These are phyloP conservation scores for Pseudorhombus dupliciocellatus DNA, from an alignment of 2,113 vertebrate species.

Conservation along the genomic window DNA sequence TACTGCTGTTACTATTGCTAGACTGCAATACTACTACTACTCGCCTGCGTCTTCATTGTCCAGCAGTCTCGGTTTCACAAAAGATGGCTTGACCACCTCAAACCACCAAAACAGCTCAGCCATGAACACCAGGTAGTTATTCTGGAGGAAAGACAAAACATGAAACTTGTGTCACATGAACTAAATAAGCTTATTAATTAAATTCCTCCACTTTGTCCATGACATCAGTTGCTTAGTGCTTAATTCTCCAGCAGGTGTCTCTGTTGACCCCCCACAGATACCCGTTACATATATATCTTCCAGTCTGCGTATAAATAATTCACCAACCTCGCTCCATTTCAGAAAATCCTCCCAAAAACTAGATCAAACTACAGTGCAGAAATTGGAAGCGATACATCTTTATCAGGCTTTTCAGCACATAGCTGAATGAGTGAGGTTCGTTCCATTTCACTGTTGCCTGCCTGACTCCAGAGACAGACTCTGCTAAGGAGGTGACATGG, in stretches of 20 bases:
- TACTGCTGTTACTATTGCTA: background rate
- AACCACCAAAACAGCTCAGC: conserved; percentile 99
- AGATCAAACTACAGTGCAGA: background rate
- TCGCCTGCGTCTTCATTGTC: conserved; percentile 78
- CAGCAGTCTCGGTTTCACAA: conserved; percentile 89
- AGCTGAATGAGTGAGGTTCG: background rate
- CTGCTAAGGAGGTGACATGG: too few species aligned
- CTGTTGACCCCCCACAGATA: conserved; percentile 31
- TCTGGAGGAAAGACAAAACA: conserved; percentile 78
- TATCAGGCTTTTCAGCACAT: background rate
- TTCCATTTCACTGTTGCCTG: too few species aligned
- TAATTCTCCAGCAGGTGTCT: conserved; percentile 68
- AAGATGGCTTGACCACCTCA: conserved; percentile 94
- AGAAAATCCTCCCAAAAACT: background rate
- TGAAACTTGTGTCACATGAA: background rate
- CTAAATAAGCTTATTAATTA: background rate
- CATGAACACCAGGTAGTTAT: conserved; percentile 97
- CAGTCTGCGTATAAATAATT: conserved; percentile 26
- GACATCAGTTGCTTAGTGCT: background rate
- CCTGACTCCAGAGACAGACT: too few species aligned
- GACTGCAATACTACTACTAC: accelerated
- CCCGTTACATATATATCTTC: background rate
- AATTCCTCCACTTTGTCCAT: background rate
- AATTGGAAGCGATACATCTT: background rate
- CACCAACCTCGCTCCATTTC: conserved; percentile 23